Evolutionary conservation across 2,113 vertebrate species (phyloP).

Genomic region (Gymnobelideus leadbeateri): DNA sequence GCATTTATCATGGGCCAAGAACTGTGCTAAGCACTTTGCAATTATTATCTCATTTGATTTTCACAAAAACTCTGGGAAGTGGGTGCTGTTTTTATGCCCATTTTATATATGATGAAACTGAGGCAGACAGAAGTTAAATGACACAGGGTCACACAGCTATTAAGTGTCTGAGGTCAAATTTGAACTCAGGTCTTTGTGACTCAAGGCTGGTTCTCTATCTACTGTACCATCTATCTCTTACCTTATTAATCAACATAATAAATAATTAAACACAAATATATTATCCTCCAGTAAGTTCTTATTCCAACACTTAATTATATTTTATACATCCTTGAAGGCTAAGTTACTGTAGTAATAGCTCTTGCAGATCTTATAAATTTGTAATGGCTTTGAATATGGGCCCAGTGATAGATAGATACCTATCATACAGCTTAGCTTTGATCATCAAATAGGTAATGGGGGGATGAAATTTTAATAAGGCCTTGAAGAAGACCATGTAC

Average conservation of each 20-base stretch:
- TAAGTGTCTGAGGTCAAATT: background rate
- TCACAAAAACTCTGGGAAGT: background rate
- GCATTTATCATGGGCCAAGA: background rate
- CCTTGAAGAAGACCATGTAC: background rate
- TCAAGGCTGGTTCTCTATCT: background rate
- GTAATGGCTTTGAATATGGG: background rate
- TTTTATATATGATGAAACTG: background rate
- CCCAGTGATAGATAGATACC: no score
- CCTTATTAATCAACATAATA: background rate
- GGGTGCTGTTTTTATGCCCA: background rate
- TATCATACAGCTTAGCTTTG: background rate
- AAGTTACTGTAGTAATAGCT: no score
- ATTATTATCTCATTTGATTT: background rate
- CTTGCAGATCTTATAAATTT: no score
- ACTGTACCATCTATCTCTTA: no score
- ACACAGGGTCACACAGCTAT: background rate
- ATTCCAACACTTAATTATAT: background rate
- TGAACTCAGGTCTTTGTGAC: background rate
- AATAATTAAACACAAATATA: background rate
- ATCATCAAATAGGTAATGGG: background rate
- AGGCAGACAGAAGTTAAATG: background rate
- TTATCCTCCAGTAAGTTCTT: background rate
- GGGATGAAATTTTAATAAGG: background rate
- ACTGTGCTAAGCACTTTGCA: background rate
- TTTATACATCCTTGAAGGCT: background rate